Percentiles rank a stretch among this genome's conserved stretches.
Evolutionary conservation across 2,113 vertebrate species (phyloP).

Genomic region (Aix galericulata): DNA sequence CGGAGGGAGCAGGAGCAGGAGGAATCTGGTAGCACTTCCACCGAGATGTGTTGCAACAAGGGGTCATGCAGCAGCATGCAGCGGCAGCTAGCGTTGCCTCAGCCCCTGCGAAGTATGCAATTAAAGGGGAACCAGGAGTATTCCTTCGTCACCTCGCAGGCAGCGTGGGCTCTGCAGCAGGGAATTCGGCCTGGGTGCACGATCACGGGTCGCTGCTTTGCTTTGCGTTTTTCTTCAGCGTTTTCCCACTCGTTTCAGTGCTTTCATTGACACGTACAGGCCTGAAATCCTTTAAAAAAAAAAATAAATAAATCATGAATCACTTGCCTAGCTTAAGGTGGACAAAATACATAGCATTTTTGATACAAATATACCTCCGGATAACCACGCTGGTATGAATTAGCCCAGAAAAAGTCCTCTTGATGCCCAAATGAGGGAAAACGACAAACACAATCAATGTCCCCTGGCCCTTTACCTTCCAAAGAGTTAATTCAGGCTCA

Average conservation of each 20-base stretch:
- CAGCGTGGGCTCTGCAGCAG: neutral
- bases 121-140: conserved; percentile 26
- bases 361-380: neutral
- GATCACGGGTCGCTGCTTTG: neutral
- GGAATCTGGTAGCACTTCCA: conserved; percentile 46
- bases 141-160: neutral
- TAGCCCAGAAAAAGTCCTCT: neutral
- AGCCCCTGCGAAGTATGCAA: conserved; percentile 15
- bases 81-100: neutral
- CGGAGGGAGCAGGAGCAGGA: conserved; percentile 1
- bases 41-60: conserved; percentile 20
- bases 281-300: neutral
- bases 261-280: fast-evolving
- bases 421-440: neutral
- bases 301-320: neutral
- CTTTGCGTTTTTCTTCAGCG: neutral
- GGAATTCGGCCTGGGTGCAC: neutral
- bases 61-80: conserved; percentile 51
- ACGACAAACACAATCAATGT: fast-evolving
- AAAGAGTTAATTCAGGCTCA: neutral
- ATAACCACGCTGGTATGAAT: neutral
- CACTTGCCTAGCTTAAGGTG: neutral
- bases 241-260: fast-evolving
- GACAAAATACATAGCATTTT: neutral
- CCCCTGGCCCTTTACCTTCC: neutral